phyloP scores from a whole-genome alignment of 2,113 vertebrate species.

The Otocyon megalotis region DNA sequence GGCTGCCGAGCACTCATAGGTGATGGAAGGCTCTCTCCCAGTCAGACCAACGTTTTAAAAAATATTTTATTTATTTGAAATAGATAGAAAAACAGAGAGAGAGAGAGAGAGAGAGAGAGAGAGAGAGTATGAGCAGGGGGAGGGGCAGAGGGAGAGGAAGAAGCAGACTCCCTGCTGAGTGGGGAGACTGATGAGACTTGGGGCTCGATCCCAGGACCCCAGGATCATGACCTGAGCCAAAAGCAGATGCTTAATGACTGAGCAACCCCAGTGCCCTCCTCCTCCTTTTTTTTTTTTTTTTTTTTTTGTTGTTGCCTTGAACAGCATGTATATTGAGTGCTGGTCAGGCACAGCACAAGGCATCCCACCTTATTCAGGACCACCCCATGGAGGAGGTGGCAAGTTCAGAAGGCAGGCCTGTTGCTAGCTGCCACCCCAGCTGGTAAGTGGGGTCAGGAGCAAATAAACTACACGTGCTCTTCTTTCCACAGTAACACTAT shows the following conservation, averaged over 20 bases:
- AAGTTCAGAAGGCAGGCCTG: neutral
- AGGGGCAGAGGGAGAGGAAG: no score
- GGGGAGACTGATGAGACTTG: no score
- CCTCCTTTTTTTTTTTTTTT: neutral
- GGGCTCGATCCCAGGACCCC: no score
- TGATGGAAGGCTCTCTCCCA: neutral
- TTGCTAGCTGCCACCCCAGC: neutral
- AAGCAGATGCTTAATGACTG: no score
- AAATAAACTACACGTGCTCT: neutral
- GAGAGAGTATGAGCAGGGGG: no score
- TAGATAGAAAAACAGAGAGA: no score
- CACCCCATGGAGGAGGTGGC: neutral
- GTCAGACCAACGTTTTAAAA: neutral
- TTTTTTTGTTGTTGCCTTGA: neutral
- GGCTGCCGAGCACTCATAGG: neutral
- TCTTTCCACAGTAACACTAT: neutral
- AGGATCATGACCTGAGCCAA: no score
- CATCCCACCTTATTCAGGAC: neutral
- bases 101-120: no score
- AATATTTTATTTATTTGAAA: no score
- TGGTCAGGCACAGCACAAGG: neutral
- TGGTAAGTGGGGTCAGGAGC: accelerated
- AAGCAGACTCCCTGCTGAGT: no score
- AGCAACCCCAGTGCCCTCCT: no score
- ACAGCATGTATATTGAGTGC: no score